Percentiles rank a stretch among this genome's conserved stretches.
Evolutionary conservation across 2,797 vertebrate genomes (phyloP).

Genomic region (Myotis findleyi): DNA sequence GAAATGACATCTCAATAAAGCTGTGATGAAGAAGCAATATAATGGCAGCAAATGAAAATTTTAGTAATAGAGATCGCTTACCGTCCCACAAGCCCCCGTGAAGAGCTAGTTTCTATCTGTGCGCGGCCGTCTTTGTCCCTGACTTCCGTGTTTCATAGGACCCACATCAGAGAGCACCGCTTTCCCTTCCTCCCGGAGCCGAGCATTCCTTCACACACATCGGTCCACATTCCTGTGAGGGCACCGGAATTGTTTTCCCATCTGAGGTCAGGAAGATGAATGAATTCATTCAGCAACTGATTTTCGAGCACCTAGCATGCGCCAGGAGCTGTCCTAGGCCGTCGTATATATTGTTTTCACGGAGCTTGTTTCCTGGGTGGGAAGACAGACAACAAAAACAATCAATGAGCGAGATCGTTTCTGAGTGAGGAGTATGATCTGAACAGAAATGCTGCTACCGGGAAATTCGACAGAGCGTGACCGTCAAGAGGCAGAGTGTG

Average conservation of each 20-base stretch:
- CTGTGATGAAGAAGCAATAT: neutral
- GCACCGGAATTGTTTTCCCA: slow-evolving; percentile 34
- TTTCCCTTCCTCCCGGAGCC: neutral
- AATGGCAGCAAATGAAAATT: neutral
- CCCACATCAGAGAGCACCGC: neutral
- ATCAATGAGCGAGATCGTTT: neutral
- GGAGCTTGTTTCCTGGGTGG: neutral
- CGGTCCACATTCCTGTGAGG: neutral
- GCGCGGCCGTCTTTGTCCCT: neutral
- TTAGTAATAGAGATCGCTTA: neutral
- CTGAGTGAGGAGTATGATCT: neutral
- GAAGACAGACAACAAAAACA: neutral
- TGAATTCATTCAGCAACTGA: slow-evolving; percentile 42
- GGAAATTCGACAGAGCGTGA: neutral
- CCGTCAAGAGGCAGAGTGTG: neutral
- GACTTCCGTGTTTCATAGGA: accelerated
- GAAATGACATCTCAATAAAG: neutral
- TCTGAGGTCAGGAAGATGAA: slow-evolving; percentile 24
- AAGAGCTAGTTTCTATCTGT: accelerated
- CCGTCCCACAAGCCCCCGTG: accelerated
- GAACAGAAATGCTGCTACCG: neutral
- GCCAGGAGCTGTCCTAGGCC: slow-evolving; percentile 20
- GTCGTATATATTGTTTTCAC: neutral
- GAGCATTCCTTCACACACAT: neutral
- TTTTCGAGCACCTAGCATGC: slow-evolving; percentile 1